Percentiles rank a stretch among this genome's conserved stretches.
These are phyloP conservation scores for Trisateles emortualis DNA, from an alignment of 2,888 invertebrate genomes.

Conservation along the genomic window DNA sequence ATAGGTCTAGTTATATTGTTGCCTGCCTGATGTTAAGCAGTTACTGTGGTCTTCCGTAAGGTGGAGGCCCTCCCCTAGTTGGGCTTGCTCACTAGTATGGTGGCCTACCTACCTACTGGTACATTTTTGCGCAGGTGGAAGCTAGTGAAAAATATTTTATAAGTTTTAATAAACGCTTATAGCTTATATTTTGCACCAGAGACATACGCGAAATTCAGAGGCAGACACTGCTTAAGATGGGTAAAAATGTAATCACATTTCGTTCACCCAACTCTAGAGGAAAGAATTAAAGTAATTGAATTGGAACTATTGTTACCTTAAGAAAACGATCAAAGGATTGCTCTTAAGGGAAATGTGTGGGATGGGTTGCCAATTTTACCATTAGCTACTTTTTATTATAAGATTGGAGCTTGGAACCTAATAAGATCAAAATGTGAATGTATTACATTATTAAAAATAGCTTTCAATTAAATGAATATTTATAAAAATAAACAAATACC, in stretches of 20 bases:
- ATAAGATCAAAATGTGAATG: not conserved
- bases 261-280: conserved; percentile 16
- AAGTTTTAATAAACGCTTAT: conserved; percentile 10
- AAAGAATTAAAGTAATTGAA: conserved; percentile 44
- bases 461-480: no score
- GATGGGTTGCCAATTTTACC: not conserved
- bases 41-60: no score
- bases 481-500: no score
- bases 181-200: not conserved
- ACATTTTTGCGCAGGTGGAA: no score
- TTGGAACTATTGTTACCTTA: conserved; percentile 8
- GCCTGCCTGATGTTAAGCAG: no score
- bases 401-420: not conserved
- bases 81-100: no score
- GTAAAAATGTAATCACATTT: conserved; percentile 47
- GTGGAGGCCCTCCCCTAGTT: no score
- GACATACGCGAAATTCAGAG: conserved; percentile 23
- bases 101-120: no score
- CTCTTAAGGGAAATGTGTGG: not conserved
- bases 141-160: no score
- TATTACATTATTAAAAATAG: no score
- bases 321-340: not conserved
- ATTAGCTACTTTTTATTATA: not conserved
- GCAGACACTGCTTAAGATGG: conserved; percentile 38
- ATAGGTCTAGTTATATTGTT: no score